Evolutionary conservation across 2,797 vertebrate species (phyloP), one percentile per base, ranked within the genome.

Genomic region (Gephyroberyx darwinii): DNA sequence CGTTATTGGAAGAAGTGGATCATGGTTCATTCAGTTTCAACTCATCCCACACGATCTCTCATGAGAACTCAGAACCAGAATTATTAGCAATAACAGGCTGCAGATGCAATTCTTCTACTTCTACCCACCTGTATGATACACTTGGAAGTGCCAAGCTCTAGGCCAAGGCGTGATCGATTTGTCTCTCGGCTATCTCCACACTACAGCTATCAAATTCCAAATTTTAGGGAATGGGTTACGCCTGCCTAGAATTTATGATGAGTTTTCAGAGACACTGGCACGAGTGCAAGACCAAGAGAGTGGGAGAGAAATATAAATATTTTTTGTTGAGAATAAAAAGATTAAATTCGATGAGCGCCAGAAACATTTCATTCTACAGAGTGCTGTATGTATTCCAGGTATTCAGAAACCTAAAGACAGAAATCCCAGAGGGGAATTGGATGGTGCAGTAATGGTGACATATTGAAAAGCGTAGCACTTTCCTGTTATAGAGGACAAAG

Each of bases 171-270:
- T 76, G 81, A 86, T 83, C 74, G 81, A 84, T 88, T 82, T 80
- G 71, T 79, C 61, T 84, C 65, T 77, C 57, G 58, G 82, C 80
- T 72, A 80, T 83, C 88, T 80, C 81, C 63, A 80, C 78, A 84
- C 69, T 64, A 77, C 78, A 88, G 86, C 81, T 81, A 90, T 91
- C 88, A 90, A 74, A 87, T 87, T 87, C 72, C 59, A 86, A 74
- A 85, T 84, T 90, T 90, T 77, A 85, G 68, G 81, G 79, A 86
- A 90, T 77, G 80, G 77, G 74, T 61, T 71, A 74, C 35, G 65
- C 77, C 84, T 82, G 77, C 68, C 74, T 76, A 54, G 62, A 89
- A 90, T 89, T 86, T 85, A 85, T 85, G 75, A 83, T 81, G 61
- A 84, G 81, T 87, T 80, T 75, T 87, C 26, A 78, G 75, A 84